Base-by-base conservation (phyloP, 2,113 vertebrate species). In the Pangasianodon gigas region DNA sequence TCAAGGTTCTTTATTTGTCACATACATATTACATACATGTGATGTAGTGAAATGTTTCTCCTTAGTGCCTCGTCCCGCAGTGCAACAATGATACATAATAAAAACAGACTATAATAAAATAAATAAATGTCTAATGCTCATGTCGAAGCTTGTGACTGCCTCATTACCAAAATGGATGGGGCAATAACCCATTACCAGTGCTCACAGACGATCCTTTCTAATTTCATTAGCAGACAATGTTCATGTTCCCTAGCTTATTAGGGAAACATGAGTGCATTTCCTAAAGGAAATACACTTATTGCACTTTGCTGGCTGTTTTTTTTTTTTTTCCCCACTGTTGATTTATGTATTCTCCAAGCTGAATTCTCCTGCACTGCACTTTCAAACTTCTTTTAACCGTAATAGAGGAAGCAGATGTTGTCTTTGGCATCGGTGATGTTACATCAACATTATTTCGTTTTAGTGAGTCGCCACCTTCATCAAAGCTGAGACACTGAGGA, bases 331-430 rank as follows among this genome's bases (percentile, higher is more conserved):
- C 86, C 80, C 75, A 62, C 90, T 32, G 82, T 86, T 93, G 93
- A 94, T 93, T 93, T 93, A 90, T 71, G 84, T 65, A 80, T 44
- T 67, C 88, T 91, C 89, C 92, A 92, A 93, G 93, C 91, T 90
- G 86, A 89, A 75, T 90, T 32, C 84, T 91, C 91, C 89, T 92
- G 91, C 90, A 71, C 89, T 88, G 92, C 85, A 89, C 92, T 90
- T 92, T 51, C 11, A 51, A n/a, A 16, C 5, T 51, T 80, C 16
- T 56, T 54, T 81, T 92, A 89, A 90, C 87, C 89, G 91, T 95
- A 92, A 95, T 92, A 29, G 90, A 91, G 94, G 93, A 92, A 95
- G 93, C 94, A 95, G 95, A 95, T 94, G 90, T 88, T 81, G 90
- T 91, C 18, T 87, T 90, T 89, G 89, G 89, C 88, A 77, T 5